Conservation (phyloP, 2,888 invertebrate genomes). For the Apoderus coryli region DNA sequence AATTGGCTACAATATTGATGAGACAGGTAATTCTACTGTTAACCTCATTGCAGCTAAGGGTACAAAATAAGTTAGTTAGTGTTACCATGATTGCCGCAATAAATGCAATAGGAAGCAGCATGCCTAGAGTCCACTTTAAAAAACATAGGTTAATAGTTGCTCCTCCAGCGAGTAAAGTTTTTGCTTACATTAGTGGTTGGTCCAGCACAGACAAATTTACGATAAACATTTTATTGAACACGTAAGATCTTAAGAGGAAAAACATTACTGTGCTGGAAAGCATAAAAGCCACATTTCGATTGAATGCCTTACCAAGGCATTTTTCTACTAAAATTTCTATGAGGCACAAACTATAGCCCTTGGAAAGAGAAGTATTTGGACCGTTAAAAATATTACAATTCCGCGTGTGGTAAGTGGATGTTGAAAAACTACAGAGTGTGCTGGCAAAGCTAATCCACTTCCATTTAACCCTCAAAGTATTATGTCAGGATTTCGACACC, state of each 20-base stretch:
- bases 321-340: too few relatives aligned
- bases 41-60: slow-evolving; percentile 21
- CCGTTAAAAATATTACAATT: too few relatives aligned
- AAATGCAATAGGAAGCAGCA: slow-evolving; percentile 17
- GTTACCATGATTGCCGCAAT: slow-evolving; percentile 18
- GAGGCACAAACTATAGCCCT: too few relatives aligned
- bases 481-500: too few relatives aligned
- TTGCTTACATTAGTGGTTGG: slow-evolving; percentile 10
- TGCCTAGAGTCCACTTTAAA: slow-evolving; percentile 18
- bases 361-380: too few relatives aligned
- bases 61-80: slow-evolving; percentile 18
- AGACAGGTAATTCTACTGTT: slow-evolving; percentile 19
- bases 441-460: too few relatives aligned
- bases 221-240: slow-evolving; percentile 7
- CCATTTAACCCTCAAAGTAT: too few relatives aligned
- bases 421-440: too few relatives aligned
- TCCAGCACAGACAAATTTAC: slow-evolving; percentile 6
- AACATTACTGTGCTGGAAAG: too few relatives aligned
- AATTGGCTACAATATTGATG: slow-evolving; percentile 20
- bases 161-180: slow-evolving; percentile 14
- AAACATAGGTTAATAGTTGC: slow-evolving; percentile 15
- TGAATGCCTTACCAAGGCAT: too few relatives aligned
- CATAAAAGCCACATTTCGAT: too few relatives aligned
- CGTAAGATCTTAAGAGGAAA: slow-evolving; percentile 4
- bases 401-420: too few relatives aligned